Evolutionary conservation across 2,113 vertebrate genomes (phyloP).

Genomic region (Notarius lentiginosus): DNA sequence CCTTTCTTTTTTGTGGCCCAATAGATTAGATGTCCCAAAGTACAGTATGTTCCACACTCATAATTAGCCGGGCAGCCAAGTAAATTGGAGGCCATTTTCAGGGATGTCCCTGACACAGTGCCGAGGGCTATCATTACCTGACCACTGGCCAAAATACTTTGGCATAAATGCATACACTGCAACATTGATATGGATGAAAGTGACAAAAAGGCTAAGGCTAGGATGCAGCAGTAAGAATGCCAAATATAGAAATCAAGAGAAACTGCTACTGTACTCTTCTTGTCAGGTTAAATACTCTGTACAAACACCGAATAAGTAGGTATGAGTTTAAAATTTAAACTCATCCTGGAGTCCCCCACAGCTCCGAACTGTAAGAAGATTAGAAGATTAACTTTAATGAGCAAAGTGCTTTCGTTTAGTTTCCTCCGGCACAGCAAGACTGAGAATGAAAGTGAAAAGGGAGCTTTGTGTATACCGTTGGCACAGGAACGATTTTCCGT

Average conservation of each 20-base stretch:
- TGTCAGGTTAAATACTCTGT: background rate
- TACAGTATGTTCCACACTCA: constrained; percentile 21
- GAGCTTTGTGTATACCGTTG: constrained; percentile 76
- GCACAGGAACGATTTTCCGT: constrained; percentile 96
- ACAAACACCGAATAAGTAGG: background rate
- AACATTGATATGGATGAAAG: background rate
- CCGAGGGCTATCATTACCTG: constrained; percentile 1
- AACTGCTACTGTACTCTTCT: background rate
- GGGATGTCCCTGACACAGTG: constrained; percentile 9
- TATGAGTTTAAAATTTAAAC: background rate
- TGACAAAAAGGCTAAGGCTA: constrained; percentile 45
- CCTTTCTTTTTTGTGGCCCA: background rate
- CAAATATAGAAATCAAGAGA: background rate
- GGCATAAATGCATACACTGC: background rate
- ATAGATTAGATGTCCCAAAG: constrained; percentile 15
- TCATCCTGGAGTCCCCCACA: background rate
- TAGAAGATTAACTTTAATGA: constrained; percentile 35
- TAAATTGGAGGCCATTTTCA: constrained; percentile 8
- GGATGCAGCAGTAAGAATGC: constrained; percentile 40
- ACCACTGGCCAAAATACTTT: constrained; percentile 16
- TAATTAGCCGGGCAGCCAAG: constrained; percentile 24
- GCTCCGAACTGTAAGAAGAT: constrained; percentile 14
- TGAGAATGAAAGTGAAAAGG: background rate
- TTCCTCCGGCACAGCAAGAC: constrained; percentile 5
- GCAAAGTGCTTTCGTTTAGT: constrained; percentile 26